Evolutionary conservation across 2,113 vertebrate genomes (phyloP), one percentile per base, ranked within the genome.

Genomic region (Planiliza haematocheilus): DNA sequence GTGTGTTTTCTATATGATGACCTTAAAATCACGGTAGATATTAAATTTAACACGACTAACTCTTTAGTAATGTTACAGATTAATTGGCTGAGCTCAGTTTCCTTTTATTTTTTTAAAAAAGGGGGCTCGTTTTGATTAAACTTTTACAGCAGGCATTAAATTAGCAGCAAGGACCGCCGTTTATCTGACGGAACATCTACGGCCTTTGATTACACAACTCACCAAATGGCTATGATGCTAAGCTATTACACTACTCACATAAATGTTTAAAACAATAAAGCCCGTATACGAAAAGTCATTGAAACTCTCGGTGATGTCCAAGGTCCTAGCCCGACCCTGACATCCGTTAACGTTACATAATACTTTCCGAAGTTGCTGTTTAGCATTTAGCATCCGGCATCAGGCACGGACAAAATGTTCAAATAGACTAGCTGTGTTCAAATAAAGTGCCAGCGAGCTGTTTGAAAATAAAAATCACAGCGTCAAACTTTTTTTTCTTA

Each of bases 281-380:
- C 7, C n/a, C 13, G 38, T 1, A 49, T 4, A 7, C 14, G 38
- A 7, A 7, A 14, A 11, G 8, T 36, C 4, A 20, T 4, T 9
- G 7, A 7, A 8, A 20, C 45, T 20, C 7, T 18, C 7, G 51
- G 10, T 45, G 3, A 58, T 9, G 12, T 46, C 11, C 20, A 6
- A 9, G 2, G 42, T 21, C 14, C 20, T 7, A 10, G 11, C 11
- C 6, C 12, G 2, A 34, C 43, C 14, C 55, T 7, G 45, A 13
- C 17, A 50, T 66, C 49, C 10, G 2, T 57, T 9, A 53, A 57
- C 50, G 57, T 83, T 69, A 56, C 74, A 61, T 49, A 76, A 82
- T 4, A 59, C 52, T 24, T 9, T 7, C 3, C 10, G 13, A 59
- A 66, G 64, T 61, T 60, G 9, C 1, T 14, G n/a, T 21, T 49